Conservation (phyloP, 2,113 vertebrate genomes). For the Numida meleagris region DNA sequence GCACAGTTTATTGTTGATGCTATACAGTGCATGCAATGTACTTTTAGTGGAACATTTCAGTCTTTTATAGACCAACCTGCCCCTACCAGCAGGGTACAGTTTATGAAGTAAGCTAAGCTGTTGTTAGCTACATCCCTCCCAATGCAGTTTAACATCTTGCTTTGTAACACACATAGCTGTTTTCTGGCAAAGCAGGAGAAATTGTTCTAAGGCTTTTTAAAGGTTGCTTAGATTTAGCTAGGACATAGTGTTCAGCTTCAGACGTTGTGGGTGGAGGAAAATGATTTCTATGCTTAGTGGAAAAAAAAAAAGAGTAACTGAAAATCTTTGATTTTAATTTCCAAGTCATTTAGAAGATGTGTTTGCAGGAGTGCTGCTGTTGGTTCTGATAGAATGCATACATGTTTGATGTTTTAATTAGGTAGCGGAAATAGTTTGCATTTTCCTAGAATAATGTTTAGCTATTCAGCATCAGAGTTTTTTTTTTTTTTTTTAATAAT, state of each 20-base stretch:
- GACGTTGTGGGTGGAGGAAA: slow-evolving; percentile 10
- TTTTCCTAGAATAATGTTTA: neutral
- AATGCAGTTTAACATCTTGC: neutral
- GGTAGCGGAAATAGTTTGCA: neutral
- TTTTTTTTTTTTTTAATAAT: neutral
- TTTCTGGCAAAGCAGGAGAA: neutral
- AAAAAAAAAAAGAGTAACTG: neutral
- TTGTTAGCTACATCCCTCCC: neutral
- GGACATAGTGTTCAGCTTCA: neutral
- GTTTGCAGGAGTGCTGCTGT: neutral
- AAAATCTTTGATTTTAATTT: slow-evolving; percentile 22
- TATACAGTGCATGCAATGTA: neutral
- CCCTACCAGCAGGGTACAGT: neutral
- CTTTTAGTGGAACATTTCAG: neutral
- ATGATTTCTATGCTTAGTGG: neutral
- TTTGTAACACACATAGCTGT: neutral
- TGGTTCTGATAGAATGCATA: neutral
- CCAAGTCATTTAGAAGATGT: neutral
- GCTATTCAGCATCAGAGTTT: neutral
- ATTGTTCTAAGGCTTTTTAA: neutral
- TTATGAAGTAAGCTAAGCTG: neutral
- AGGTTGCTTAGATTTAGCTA: neutral
- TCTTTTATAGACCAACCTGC: neutral
- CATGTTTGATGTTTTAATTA: neutral
- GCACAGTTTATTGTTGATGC: neutral